These are phyloP conservation scores for Pristionchus fissidentatus DNA, from an alignment of 2,888 invertebrate species.

Conservation along the genomic window DNA sequence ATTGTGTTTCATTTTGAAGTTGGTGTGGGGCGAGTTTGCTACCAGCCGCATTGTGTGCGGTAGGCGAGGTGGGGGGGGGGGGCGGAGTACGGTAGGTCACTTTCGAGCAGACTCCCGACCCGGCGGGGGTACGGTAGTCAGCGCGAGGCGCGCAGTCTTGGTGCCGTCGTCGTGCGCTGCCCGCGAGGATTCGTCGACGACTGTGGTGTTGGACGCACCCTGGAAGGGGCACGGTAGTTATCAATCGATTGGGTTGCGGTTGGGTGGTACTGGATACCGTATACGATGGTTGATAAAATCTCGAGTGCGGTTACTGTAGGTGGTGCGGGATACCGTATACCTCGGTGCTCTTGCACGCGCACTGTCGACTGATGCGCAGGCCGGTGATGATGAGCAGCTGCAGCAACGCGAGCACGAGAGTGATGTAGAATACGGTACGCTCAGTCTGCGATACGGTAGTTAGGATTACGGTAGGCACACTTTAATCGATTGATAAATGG, in stretches of 20 bases:
- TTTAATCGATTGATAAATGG: not conserved
- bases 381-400: not conserved
- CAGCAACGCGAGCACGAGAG: not conserved
- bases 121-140: no score
- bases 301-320: not conserved
- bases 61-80: not conserved
- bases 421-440: slow-evolving; percentile 21
- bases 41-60: no score
- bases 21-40: no score
- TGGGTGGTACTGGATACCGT: not conserved
- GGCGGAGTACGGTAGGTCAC: not conserved
- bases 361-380: not conserved
- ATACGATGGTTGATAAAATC: not conserved
- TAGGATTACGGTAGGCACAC: not conserved
- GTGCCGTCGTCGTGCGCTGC: no score
- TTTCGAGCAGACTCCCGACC: not conserved
- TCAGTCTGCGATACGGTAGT: slow-evolving; percentile 6
- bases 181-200: no score
- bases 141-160: no score
- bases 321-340: not conserved
- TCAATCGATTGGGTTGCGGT: not conserved
- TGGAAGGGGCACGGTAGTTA: no score
- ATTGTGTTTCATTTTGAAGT: no score
- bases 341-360: slow-evolving; percentile 22
- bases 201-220: no score